Base-by-base conservation (phyloP, 1,140 invertebrate genomes). In the Heliothis virescens region DNA sequence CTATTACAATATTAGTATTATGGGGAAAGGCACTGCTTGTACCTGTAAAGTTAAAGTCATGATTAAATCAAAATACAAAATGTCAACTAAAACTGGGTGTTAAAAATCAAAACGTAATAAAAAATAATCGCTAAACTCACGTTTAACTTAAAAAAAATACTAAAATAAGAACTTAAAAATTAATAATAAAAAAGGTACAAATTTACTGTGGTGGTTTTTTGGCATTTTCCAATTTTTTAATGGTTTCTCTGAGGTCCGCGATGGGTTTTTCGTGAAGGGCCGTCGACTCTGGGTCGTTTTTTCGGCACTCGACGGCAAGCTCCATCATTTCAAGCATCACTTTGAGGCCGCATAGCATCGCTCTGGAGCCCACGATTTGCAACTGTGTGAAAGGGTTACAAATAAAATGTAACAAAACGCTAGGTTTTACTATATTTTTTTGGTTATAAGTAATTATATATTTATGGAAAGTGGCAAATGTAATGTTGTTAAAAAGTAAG, bases 281-380 rank as follows among this genome's bases (percentile, higher is more conserved):
- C 1, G 34, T 59, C 21, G 75, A 21, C 29, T 77, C 72, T 3
- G 77, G 81, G 21, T 86, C 80, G 26, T 69, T 60, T 15, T 67
- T 78, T 16, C 65, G 21, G 3, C 48, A 41, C 13, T 79, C 69
- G 1, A 79, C 62, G 0, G 50, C 67, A 1, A 79, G 60, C 53
- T 86, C 82, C 86, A 86, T 87, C 80, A 85, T 83, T 16, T 63
- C 55, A 9, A 77, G 69, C 82, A 86, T 86, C 15, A 83, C 67
- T 21, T 82, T 69, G 3, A 87, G 77, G 1, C 85, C 86, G 0
- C 80, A 76, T 2, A 72, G 12, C 50, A 82, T 18, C 0, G 82
- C 73, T 21, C 79, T 59, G 1, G 16, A 21, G 0, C 83, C 83
- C 1, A 83, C 81, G 26, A 87, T 65, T 59, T 78, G 77, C 2